phyloP scores from a whole-genome alignment of 2,113 vertebrate species.

The Nothoprocta perdicaria region DNA sequence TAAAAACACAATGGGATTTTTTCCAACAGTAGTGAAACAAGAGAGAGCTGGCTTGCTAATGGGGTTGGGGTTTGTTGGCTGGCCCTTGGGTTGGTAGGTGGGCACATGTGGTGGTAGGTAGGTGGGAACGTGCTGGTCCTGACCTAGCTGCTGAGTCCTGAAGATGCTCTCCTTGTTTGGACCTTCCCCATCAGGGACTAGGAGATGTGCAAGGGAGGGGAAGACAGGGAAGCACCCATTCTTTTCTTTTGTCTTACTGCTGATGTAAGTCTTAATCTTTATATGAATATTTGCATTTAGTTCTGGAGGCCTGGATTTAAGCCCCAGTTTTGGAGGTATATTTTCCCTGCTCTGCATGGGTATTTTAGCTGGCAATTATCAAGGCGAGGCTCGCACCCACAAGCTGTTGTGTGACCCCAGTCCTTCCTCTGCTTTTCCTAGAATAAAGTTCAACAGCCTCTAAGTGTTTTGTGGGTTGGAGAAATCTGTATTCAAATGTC shows the following conservation, averaged over 20 bases:
- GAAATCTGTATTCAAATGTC: neutral
- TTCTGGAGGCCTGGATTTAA: neutral
- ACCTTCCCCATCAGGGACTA: neutral
- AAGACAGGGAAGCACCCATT: no score
- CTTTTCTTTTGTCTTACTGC: neutral
- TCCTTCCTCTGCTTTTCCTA: neutral
- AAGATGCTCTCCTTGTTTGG: neutral
- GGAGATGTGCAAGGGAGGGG: neutral
- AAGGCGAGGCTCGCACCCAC: neutral
- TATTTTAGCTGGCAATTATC: neutral
- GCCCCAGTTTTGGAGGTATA: neutral
- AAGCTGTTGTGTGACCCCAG: neutral
- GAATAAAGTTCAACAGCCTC: neutral
- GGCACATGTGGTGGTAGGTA: no score
- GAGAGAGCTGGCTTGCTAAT: neutral
- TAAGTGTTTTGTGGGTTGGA: constrained; percentile 8
- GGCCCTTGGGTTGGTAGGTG: fast-evolving
- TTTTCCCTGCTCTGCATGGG: fast-evolving
- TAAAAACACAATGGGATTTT: neutral
- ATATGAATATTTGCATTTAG: neutral
- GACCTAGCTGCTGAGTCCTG: neutral
- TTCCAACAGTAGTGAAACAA: neutral
- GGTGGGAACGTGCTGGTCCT: neutral
- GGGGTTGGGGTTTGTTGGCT: neutral
- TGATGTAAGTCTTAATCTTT: neutral